Evolutionary conservation across 2,888 invertebrate genomes (phyloP), one percentile per base, ranked within the genome.

Genomic region (Hedya salicella): DNA sequence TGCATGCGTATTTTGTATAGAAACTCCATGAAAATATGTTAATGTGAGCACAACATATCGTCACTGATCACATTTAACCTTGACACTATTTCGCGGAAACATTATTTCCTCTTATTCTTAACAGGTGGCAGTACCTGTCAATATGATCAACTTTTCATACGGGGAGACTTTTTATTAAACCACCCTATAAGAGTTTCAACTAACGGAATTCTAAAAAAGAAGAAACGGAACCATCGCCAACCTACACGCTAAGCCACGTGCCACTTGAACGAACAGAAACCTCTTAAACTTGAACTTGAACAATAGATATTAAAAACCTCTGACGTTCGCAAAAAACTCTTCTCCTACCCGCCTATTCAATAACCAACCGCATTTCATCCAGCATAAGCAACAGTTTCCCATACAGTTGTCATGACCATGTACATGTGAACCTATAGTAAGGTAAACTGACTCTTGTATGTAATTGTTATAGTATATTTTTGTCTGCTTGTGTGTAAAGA

Each of bases 221-320:
- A 25, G 25, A 25, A 25, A 25, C 25, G n/a, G n/a, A 25, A 25
- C 6, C 25, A 25, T 25, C 25, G 5, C 3, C 25, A 25, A 25
- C 25, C 25, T 25, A 2, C 13, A 30, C 25, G 42, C 2, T 44
- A 17, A 4, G 17, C n/a, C 14, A 25, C 16, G 17, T 46, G n/a
- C 36, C 25, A 49, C 19, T n/a, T 21, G 5, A 30, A 42, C 30
- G 21, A 50, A 53, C 69, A 68, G 70, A 69, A 68, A 66, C 69
- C 59, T 68, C 63, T 68, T 68, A 66, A 75, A 72, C 75, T 75
- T 79, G 79, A 80, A 78, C 79, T 79, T 80, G 78, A 69, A 53
- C 59, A 50, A 61, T 54, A 68, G 21, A 69, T 73, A 76, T 70
- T 71, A 75, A 68, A 63, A 71, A 9, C 40, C 63, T 49, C 56